phyloP scores from a whole-genome alignment of 2,888 invertebrate species.

The Bursaphelenchus okinawaensis region DNA sequence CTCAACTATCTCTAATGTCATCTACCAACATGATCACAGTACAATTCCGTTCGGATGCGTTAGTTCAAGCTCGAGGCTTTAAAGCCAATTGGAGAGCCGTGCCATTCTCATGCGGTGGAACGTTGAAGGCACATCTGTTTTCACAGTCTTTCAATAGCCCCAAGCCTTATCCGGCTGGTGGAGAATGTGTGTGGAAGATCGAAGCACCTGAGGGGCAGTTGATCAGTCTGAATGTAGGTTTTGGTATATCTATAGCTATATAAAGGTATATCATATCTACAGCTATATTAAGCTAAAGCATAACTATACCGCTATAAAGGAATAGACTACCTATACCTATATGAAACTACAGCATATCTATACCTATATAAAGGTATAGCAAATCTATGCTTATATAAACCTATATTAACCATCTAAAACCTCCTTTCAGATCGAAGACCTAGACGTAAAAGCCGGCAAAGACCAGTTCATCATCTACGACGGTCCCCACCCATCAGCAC shows the following conservation, averaged over 20 bases:
- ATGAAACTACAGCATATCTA: background rate
- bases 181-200: constrained; percentile 87
- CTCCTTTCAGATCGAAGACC: constrained; percentile 39
- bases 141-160: constrained; percentile 83
- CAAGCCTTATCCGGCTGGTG: constrained; percentile 84
- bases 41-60: constrained; percentile 88
- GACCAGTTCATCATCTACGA: constrained; percentile 85
- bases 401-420: background rate
- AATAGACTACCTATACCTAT: background rate
- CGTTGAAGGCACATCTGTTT: constrained; percentile 77
- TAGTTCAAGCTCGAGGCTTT: constrained; percentile 87
- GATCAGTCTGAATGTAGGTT: constrained; percentile 74
- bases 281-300: background rate
- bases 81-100: constrained; percentile 57
- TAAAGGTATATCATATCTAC: background rate
- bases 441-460: constrained; percentile 58
- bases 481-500: constrained; percentile 79
- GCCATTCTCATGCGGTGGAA: constrained; percentile 84
- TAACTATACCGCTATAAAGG: background rate
- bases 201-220: constrained; percentile 79
- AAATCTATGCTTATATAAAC: background rate
- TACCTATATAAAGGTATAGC: background rate
- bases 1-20: constrained; percentile 74
- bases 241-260: background rate
- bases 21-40: constrained; percentile 96